A percentile compares a stretch with the other conserved stretches of the same genome.
These are phyloP conservation scores for Elachura formosa DNA, from an alignment of 2,113 vertebrate genomes.

Conservation along the genomic window DNA sequence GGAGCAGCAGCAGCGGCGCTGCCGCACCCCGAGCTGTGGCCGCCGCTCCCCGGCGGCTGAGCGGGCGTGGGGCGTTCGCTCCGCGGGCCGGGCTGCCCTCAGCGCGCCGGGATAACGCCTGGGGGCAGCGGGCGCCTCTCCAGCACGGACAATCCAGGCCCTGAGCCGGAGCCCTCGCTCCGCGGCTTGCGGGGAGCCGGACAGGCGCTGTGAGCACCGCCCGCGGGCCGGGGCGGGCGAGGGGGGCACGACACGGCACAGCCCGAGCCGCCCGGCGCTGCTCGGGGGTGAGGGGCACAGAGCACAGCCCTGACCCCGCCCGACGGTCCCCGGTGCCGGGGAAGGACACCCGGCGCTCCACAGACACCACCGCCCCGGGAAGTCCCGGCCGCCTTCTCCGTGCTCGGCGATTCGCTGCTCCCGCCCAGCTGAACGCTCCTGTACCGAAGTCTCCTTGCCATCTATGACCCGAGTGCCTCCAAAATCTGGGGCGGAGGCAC, in stretches of 20 bases:
- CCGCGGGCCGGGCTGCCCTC: neutral
- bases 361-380: neutral
- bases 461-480: neutral
- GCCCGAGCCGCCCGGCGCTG: neutral
- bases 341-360: rapidly evolving
- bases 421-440: neutral
- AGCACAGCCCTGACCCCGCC: neutral
- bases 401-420: neutral
- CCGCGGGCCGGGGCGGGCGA: neutral
- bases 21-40: neutral
- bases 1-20: neutral
- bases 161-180: neutral
- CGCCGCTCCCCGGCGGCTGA: neutral
- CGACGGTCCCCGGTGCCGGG: rapidly evolving
- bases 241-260: neutral
- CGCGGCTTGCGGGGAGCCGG: neutral
- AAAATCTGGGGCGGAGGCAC: rapidly evolving
- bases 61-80: neutral
- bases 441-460: rapidly evolving
- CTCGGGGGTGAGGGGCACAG: neutral
- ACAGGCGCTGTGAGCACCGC: neutral
- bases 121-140: neutral
- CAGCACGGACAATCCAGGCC: neutral
- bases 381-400: neutral
- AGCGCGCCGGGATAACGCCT: neutral